Percentiles rank a stretch among this genome's conserved stretches.
These are phyloP conservation scores for Schizothorax lantsangensis DNA, from an alignment of 2,797 vertebrate species.

Conservation along the genomic window DNA sequence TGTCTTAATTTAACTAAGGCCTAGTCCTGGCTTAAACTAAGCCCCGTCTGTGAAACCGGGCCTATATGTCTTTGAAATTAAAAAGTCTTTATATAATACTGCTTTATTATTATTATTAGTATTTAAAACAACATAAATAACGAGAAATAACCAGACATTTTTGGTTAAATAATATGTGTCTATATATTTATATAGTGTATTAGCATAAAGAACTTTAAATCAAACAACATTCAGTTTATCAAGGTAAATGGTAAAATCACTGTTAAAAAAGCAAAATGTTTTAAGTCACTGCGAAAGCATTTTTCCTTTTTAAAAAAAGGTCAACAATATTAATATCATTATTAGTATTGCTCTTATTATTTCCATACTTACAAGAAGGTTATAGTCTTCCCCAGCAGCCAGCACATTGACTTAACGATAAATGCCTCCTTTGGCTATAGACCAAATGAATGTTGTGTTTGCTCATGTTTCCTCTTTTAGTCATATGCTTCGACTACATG, in stretches of 20 bases:
- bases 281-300: background rate
- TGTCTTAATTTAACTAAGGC: too few species aligned
- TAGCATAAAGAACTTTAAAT: background rate
- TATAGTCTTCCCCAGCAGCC: background rate
- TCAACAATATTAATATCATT: background rate
- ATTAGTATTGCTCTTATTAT: background rate
- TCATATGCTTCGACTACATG: background rate
- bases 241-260: background rate
- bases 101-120: background rate
- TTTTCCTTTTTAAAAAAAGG: background rate
- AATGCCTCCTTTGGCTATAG: background rate
- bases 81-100: background rate
- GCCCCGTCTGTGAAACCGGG: too few species aligned
- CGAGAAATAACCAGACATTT: background rate
- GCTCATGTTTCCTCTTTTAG: slow-evolving; percentile 26
- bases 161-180: background rate
- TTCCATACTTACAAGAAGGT: slow-evolving; percentile 24
- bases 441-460: background rate
- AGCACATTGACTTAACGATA: slow-evolving; percentile 8
- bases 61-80: background rate
- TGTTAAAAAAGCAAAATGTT: background rate
- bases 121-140: background rate
- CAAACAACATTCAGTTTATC: background rate
- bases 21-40: too few species aligned
- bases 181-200: background rate